Base-by-base conservation (phyloP, 2,797 vertebrate species). In the Morelia viridis region DNA sequence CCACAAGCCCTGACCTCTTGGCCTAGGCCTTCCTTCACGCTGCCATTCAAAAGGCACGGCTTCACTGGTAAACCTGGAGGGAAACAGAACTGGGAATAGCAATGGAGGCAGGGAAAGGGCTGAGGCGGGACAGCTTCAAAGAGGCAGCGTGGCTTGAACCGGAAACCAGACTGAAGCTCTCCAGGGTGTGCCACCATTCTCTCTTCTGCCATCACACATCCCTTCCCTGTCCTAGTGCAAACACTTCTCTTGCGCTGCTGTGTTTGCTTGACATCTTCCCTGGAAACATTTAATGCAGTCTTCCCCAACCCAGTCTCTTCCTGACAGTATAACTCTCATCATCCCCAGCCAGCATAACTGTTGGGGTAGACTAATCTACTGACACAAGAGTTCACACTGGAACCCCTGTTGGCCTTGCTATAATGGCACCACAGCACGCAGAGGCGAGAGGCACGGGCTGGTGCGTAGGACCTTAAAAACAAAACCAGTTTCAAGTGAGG, bases 61-160 rank as follows among this genome's bases (percentile, higher is more conserved):
- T 92, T 87, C 85, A 88, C 92, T 31, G 68, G 60, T 90, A 90
- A 93, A 89, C 91, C 92, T 94, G 83, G 94, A 94, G 95, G 95
- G 94, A 92, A 93, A 95, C 93, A 87, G 94, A 95, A 85, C 91
- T 92, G 71, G 94, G 94, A 56, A 90, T 83, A 68, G 61, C 64
- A 17, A 71, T 80, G 92, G 96, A 96, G 93, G 95, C 93, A 91
- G 90, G 91, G 95, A 88, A 80, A 89, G 93, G 94, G 95, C 85
- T 90, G 91, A 91, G 91, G 89, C 3, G 91, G 93, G 93, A 94
- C 95, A 95, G 94, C 94, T 96, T 96, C 92, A 94, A 83, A 46
- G 89, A 87, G 85, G 50, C 85, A 83, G 85, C 41, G 58, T 46
- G 89, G 85, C 35, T 56, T 41, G 11, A 65, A 8, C 50, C 76